phyloP scores from a whole-genome alignment of 2,113 vertebrate genomes.

The Trogon melanurus region DNA sequence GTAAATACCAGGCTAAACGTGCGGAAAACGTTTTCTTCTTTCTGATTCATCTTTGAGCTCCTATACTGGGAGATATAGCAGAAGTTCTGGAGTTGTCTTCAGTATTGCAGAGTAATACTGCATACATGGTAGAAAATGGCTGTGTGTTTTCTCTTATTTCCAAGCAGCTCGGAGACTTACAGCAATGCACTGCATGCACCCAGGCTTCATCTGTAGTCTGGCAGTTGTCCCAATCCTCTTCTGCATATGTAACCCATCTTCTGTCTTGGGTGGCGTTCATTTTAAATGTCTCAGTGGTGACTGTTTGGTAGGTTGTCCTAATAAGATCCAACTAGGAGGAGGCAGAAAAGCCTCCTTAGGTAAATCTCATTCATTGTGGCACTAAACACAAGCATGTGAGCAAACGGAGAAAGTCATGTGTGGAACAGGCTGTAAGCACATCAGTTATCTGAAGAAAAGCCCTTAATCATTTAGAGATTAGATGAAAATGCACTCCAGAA shows the following conservation, averaged over 20 bases:
- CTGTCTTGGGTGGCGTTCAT: not conserved
- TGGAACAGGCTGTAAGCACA: not conserved
- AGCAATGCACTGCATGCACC: not conserved
- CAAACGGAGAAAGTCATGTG: not conserved
- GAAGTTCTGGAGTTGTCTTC: not conserved
- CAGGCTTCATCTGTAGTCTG: not conserved
- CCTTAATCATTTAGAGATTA: not conserved
- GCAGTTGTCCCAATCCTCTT: not conserved
- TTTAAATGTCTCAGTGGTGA: not conserved
- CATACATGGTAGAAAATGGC: not conserved
- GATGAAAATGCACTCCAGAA: not conserved
- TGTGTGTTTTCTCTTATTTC: not conserved
- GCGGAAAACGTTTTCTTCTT: not conserved
- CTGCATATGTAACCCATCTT: not conserved
- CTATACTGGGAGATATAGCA: fast-evolving
- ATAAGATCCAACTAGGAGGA: not conserved
- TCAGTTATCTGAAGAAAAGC: not conserved
- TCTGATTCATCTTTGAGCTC: not conserved
- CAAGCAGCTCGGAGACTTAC: fast-evolving
- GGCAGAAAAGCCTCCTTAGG: not conserved
- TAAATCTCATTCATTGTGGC: not conserved
- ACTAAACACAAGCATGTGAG: not conserved
- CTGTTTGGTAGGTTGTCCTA: not conserved
- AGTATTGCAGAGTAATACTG: not conserved
- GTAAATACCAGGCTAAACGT: not conserved